These are phyloP conservation scores for Troides aeacus DNA, from an alignment of 2,888 invertebrate genomes.

Conservation along the genomic window DNA sequence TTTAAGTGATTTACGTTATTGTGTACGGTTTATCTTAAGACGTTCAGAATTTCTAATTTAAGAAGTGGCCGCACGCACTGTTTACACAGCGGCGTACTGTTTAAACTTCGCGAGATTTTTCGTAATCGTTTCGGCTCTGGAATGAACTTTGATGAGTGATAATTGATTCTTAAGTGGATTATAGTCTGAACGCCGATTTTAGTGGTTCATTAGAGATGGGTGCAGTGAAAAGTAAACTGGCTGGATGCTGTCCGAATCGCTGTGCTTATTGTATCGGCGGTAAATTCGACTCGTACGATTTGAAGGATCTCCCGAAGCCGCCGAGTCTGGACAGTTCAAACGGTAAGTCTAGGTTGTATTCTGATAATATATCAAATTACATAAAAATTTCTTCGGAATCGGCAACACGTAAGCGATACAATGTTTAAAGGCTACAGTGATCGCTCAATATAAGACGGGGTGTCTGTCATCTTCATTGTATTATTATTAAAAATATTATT, in stretches of 20 bases:
- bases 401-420: too few relatives aligned
- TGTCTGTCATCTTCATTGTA: too few relatives aligned
- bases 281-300: conserved; percentile 58
- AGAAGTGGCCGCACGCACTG: conserved; percentile 49
- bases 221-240: conserved; percentile 60
- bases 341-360: conserved; percentile 48
- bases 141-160: conserved; percentile 41
- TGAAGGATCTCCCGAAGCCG: conserved; percentile 65
- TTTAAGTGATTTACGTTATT: conserved; percentile 35
- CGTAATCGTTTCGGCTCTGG: conserved; percentile 47
- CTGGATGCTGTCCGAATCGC: conserved; percentile 46
- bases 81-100: conserved; percentile 57
- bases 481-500: too few relatives aligned
- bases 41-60: conserved; percentile 42
- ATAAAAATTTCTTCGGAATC: background rate
- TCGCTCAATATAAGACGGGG: too few relatives aligned
- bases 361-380: background rate
- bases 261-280: conserved; percentile 50
- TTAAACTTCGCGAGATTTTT: conserved; percentile 42
- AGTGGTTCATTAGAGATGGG: conserved; percentile 49
- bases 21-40: conserved; percentile 35
- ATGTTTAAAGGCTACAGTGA: too few relatives aligned
- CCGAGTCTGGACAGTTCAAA: conserved; percentile 54
- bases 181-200: conserved; percentile 29
- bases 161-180: conserved; percentile 49